Conservation (phyloP, 2,113 vertebrate species). For the Corydoras maculifer region DNA sequence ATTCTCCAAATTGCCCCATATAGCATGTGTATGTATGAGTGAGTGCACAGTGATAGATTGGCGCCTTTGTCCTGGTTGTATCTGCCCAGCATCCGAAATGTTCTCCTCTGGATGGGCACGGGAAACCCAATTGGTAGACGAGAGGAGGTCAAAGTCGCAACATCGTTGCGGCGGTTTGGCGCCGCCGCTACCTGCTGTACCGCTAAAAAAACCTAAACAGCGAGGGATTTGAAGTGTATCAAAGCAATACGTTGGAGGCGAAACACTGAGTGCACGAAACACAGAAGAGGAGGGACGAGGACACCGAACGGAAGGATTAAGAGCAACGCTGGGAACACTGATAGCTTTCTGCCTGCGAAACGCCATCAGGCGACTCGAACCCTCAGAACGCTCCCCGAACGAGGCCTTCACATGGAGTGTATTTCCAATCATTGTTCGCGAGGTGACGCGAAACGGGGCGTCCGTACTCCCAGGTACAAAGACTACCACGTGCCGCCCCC, state of each 20-base stretch:
- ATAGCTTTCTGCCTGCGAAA: constrained; percentile 23
- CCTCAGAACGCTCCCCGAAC: too few species aligned
- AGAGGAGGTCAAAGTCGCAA: too few species aligned
- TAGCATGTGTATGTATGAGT: too few species aligned
- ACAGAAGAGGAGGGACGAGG: constrained; percentile 20
- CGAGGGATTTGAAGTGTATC: constrained; percentile 17
- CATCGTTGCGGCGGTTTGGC: too few species aligned
- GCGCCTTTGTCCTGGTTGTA: too few species aligned
- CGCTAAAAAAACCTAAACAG: neutral
- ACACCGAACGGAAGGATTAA: constrained; percentile 28
- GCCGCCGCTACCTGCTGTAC: too few species aligned
- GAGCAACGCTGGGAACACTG: constrained; percentile 13
- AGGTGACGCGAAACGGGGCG: neutral
- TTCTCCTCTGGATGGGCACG: too few species aligned
- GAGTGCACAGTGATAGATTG: too few species aligned
- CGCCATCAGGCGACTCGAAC: constrained; percentile 13
- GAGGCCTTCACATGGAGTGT: neutral
- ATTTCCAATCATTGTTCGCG: neutral
- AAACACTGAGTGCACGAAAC: constrained; percentile 16
- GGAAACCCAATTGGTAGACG: too few species aligned
- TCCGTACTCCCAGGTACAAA: constrained; percentile 20
- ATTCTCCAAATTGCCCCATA: too few species aligned
- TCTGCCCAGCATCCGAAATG: too few species aligned
- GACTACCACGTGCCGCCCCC: constrained; percentile 24
- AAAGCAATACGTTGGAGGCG: constrained; percentile 19